Evolutionary conservation across 2,113 vertebrate genomes (phyloP).

Genomic region (Bagarius yarrelli): DNA sequence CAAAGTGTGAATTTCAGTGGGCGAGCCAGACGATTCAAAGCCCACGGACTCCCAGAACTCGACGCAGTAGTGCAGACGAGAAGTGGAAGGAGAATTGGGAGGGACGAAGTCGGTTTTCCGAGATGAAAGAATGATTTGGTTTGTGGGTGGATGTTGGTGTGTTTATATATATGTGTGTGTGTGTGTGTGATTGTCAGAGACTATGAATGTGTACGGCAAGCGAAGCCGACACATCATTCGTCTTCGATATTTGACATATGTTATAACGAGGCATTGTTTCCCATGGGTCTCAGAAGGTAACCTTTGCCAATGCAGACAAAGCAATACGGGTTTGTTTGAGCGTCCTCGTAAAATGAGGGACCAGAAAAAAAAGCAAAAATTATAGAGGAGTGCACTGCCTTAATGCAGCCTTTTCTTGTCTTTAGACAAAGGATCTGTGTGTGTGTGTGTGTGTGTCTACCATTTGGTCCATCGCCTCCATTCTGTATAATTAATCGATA

Average conservation of each 20-base stretch:
- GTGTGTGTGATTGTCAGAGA: constrained; percentile 19
- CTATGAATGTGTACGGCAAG: constrained; percentile 39
- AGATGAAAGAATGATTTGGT: constrained; percentile 45
- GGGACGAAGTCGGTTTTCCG: constrained; percentile 12
- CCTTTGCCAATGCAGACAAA: constrained; percentile 68
- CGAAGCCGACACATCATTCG: constrained; percentile 56
- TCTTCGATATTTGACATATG: constrained; percentile 65
- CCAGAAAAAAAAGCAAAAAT: constrained; percentile 57
- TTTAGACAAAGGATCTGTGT: not conserved
- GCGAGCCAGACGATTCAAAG: constrained; percentile 35
- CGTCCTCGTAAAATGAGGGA: constrained; percentile 60
- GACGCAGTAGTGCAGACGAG: constrained; percentile 17
- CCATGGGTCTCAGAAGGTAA: constrained; percentile 62
- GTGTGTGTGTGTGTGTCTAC: not conserved
- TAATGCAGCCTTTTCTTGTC: constrained; percentile 37
- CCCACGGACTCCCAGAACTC: constrained; percentile 34
- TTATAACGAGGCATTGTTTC: constrained; percentile 69
- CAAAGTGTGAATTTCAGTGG: constrained; percentile 54
- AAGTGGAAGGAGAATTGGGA: constrained; percentile 36
- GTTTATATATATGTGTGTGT: constrained; percentile 24
- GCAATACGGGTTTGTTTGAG: constrained; percentile 53
- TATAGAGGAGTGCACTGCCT: constrained; percentile 37
- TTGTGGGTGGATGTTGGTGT: constrained; percentile 31
- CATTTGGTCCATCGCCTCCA: not conserved
- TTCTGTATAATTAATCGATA: constrained; percentile 5